These are phyloP conservation scores for Ceyx melanurus DNA, from an alignment of 2,113 vertebrate genomes.

Conservation along the genomic window DNA sequence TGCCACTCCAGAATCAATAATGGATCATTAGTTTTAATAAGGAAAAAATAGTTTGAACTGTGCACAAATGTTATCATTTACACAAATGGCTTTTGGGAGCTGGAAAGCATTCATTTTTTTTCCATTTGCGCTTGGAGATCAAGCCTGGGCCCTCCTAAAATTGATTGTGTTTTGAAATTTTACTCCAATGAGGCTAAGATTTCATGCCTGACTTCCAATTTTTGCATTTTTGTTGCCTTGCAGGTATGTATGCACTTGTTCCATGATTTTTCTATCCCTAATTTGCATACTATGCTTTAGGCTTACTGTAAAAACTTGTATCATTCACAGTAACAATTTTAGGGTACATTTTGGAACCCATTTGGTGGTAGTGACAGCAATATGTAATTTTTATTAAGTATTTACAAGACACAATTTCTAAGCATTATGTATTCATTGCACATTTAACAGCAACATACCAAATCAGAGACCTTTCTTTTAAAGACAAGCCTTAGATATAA, in stretches of 20 bases:
- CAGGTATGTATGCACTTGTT: neutral
- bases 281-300: neutral
- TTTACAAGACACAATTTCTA: neutral
- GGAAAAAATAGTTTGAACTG: neutral
- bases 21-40: slow-evolving; percentile 20
- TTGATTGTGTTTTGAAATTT: neutral
- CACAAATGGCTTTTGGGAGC: neutral
- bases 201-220: neutral
- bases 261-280: neutral
- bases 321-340: neutral
- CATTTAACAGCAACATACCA: neutral
- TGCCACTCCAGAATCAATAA: neutral
- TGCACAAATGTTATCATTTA: neutral
- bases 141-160: neutral
- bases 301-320: neutral
- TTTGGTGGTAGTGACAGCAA: neutral
- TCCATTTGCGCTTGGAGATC: neutral
- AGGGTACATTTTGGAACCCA: neutral
- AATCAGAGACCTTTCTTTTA: neutral
- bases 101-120: neutral
- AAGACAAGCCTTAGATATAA: neutral
- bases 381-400: neutral
- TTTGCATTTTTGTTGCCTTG: neutral
- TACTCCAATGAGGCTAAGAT: neutral
- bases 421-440: neutral